A percentile compares a stretch with the other conserved stretches of the same genome.
Evolutionary conservation across 2,113 vertebrate species (phyloP).

Genomic region (Notechis scutatus): DNA sequence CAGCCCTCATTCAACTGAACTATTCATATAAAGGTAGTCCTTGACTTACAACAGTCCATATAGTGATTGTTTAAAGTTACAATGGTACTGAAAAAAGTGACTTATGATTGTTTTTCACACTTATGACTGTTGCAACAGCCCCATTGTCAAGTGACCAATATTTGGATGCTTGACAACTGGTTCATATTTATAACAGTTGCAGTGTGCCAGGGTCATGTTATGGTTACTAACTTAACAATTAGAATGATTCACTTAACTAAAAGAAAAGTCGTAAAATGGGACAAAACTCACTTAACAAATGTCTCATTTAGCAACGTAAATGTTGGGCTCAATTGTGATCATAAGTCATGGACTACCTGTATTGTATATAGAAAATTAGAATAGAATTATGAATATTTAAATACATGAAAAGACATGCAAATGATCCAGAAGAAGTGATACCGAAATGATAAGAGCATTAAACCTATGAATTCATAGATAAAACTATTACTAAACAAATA

Average conservation of each 20-base stretch:
- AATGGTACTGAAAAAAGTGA: not conserved
- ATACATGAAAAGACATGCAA: not conserved
- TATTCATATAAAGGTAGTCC: not conserved
- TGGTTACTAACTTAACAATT: not conserved
- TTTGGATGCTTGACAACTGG: not conserved
- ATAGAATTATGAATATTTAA: not conserved
- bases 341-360: not conserved
- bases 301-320: not conserved
- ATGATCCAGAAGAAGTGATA: not conserved
- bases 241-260: not conserved
- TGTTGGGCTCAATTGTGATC: not conserved
- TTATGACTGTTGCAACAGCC: not conserved
- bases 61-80: not conserved
- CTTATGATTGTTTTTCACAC: not conserved
- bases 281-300: not conserved
- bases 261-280: not conserved
- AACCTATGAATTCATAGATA: not conserved
- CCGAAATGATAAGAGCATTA: not conserved
- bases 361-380: not conserved
- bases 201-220: not conserved
- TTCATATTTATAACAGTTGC: not conserved
- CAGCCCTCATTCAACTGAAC: not conserved
- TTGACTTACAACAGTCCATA: not conserved
- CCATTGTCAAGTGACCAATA: not conserved
- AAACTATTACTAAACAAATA: not conserved